Evolutionary conservation across 2,113 vertebrate species (phyloP).

Genomic region (Steatornis caripensis): DNA sequence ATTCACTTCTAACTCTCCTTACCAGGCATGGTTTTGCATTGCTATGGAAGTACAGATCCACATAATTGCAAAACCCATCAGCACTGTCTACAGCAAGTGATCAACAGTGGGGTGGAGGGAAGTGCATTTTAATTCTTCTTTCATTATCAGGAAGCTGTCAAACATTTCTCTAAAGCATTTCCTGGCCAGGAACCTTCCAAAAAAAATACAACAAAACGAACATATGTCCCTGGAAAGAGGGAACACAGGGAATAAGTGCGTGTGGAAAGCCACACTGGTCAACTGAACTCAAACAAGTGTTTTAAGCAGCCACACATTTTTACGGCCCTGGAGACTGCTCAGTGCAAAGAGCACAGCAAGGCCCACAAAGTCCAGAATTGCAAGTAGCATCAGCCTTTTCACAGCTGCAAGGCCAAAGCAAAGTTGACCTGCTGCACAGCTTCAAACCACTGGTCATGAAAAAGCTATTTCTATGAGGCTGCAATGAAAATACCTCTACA

Average conservation of each 20-base stretch:
- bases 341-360: background rate
- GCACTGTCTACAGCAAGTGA: background rate
- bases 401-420: background rate
- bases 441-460: background rate
- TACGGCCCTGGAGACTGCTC: background rate
- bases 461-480: background rate
- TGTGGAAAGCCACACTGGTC: background rate
- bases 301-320: background rate
- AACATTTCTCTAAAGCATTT: slow-evolving; percentile 16
- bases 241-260: background rate
- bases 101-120: background rate
- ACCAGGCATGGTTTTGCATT: background rate
- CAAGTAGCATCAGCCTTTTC: background rate
- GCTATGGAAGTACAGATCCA: background rate
- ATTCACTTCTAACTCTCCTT: background rate
- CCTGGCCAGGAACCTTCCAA: background rate
- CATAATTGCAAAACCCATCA: background rate
- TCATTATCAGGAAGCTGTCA: slow-evolving; percentile 11
- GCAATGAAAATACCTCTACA: background rate
- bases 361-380: background rate
- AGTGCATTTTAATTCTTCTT: background rate
- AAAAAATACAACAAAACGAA: background rate
- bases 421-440: background rate
- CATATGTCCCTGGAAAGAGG: background rate
- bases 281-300: background rate